Base-by-base conservation (phyloP, 2,888 invertebrate species). In the Stegana nigrithorax region DNA sequence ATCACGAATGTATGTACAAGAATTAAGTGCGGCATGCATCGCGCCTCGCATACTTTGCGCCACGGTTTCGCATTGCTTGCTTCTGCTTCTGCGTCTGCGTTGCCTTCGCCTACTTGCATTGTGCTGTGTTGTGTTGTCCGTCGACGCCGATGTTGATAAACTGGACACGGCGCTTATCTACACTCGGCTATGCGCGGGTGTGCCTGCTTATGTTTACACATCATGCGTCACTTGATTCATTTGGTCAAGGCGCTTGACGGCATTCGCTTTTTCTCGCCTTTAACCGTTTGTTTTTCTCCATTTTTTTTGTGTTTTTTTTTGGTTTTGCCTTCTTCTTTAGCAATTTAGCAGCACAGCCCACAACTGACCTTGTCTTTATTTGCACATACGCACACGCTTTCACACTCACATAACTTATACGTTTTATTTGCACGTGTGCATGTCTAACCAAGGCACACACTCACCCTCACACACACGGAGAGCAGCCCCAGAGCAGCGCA, bases 1-100 rank as follows among this genome's bases (percentile, higher is more conserved):
- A 79, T 79, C 81, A 79, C 78, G 78, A 73, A 78, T 78, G 80
- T 81, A 78, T n/a, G n/a, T n/a, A n/a, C n/a, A n/a, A n/a, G n/a
- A n/a, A n/a, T 81, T 79, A 78, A 78, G 81, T 69, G 72, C 69
- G 69, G 27, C 59, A 21, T 44, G 21, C 19, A 27, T 59, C 57
- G 62, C 45, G n/a, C 44, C 26, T 36, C 59, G 42, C 4, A 47
- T 10, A 26, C 42, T 21, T 8, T 19, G 19, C 50, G 8, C 14
- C 45, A 14, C 62, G 57, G 56, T 59, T 32, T 45, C 29, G 59
- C 62, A 58, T 50, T 57, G 55, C 55, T 36, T 23, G 25, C 14
- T 14, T 57, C 7, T 45, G 3, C 4, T 45, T 51, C 47, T 51
- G 14, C n/a, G 7, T 53, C 39, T 12, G 44, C 26, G 8, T 39